Evolutionary conservation across 2,888 invertebrate species (phyloP).

Genomic region (Branchellion lobata): DNA sequence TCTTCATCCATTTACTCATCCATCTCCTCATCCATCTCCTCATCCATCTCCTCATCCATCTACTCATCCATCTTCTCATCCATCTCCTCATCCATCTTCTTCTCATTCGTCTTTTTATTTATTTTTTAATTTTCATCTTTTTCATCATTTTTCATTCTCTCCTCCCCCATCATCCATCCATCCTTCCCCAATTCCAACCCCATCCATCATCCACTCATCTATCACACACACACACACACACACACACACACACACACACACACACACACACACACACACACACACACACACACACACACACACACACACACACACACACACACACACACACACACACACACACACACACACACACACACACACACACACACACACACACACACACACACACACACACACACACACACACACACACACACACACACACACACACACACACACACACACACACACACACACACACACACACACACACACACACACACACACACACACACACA

Average conservation of each 20-base stretch:
- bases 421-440: constrained; percentile 20
- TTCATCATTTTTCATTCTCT: constrained; percentile 1
- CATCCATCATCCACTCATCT: neutral
- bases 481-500: constrained; percentile 24
- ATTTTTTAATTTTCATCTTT: neutral
- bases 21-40: constrained; percentile 13
- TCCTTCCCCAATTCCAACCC: neutral
- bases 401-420: constrained; percentile 25
- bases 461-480: constrained; percentile 16
- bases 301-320: constrained; percentile 26
- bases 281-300: constrained; percentile 13
- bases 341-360: constrained; percentile 20
- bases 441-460: constrained; percentile 22
- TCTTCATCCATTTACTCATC: too few species aligned
- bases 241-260: constrained; percentile 20
- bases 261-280: constrained; percentile 17
- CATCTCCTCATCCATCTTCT: neutral
- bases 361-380: constrained; percentile 13
- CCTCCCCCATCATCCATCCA: too few species aligned
- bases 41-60: constrained; percentile 11
- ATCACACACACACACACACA: constrained; percentile 16
- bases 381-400: constrained; percentile 23
- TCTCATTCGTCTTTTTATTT: constrained; percentile 11
- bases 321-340: constrained; percentile 20
- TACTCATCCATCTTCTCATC: constrained; percentile 20